Evolutionary conservation across 2,888 invertebrate species (phyloP).

Genomic region (Hyposoter dolosus): DNA sequence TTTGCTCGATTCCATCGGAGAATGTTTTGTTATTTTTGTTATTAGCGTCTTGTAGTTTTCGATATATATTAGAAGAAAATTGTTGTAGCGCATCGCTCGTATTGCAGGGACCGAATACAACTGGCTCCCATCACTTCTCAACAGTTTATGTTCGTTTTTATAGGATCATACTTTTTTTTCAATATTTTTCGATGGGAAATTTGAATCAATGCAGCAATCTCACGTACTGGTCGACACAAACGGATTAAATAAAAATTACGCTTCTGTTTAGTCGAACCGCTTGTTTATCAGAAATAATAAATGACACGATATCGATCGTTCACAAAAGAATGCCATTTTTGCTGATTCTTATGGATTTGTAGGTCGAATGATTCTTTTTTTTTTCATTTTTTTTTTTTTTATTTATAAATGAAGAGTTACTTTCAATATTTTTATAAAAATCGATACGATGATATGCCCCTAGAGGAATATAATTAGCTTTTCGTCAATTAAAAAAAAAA

Average conservation of each 20-base stretch:
- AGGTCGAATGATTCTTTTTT: background rate
- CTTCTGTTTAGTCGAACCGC: background rate
- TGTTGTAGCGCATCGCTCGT: slow-evolving; percentile 25
- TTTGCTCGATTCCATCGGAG: slow-evolving; percentile 37
- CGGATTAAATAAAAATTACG: background rate
- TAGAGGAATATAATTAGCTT: background rate
- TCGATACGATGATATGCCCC: background rate
- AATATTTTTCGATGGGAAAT: background rate
- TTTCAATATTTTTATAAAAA: background rate
- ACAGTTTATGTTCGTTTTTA: background rate
- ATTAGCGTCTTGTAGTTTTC: background rate
- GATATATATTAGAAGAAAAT: background rate
- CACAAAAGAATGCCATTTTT: background rate
- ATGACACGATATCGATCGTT: background rate
- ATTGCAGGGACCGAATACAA: slow-evolving; percentile 18
- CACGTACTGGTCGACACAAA: background rate
- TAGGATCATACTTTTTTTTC: background rate
- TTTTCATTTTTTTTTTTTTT: background rate
- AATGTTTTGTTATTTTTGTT: background rate
- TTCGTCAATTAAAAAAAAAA: background rate
- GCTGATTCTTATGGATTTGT: background rate
- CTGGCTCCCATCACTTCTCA: background rate
- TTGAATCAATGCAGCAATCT: background rate
- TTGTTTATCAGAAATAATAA: background rate
- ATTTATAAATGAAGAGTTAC: background rate